Evolutionary conservation across 2,888 invertebrate genomes (phyloP).

Genomic region (Heteromyza rotundicornis): DNA sequence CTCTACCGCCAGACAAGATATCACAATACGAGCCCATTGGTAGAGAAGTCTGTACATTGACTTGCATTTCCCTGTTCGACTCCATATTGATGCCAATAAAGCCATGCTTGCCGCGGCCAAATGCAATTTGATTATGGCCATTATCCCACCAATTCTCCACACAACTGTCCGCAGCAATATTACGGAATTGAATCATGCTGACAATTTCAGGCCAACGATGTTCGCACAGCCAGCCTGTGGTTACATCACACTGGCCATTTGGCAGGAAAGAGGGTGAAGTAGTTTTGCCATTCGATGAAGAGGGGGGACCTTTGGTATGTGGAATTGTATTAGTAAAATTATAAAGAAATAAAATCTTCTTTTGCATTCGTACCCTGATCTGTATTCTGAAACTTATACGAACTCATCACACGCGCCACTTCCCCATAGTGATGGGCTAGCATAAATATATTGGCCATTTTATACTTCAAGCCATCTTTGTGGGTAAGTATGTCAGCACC

Average conservation of each 20-base stretch:
- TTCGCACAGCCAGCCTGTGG: conserved; percentile 80
- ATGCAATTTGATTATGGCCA: conserved; percentile 79
- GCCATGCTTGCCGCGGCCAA: conserved; percentile 74
- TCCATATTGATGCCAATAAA: conserved; percentile 79
- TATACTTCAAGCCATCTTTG: conserved; percentile 70
- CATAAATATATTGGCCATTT: conserved; percentile 82
- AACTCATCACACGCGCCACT: conserved; percentile 81
- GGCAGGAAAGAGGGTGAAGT: conserved; percentile 70
- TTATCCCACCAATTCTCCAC: conserved; percentile 79
- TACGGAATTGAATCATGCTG: conserved; percentile 78
- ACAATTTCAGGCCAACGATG: conserved; percentile 81
- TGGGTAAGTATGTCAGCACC: conserved; percentile 67
- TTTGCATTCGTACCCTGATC: conserved; percentile 64
- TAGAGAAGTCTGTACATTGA: conserved; percentile 68
- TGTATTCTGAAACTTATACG: conserved; percentile 71
- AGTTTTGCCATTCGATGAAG: conserved; percentile 65
- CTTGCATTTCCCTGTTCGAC: conserved; percentile 64
- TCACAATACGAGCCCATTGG: conserved; percentile 84
- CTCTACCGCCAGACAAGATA: conserved; percentile 71
- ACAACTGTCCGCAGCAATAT: conserved; percentile 67
- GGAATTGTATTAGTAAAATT: no score
- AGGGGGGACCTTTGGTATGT: conserved; percentile 69
- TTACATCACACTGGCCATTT: conserved; percentile 67
- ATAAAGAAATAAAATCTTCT: no score
- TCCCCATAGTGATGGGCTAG: conserved; percentile 80